These are phyloP conservation scores for Siniperca undulata DNA, from an alignment of 2,797 vertebrate genomes.

Conservation along the genomic window DNA sequence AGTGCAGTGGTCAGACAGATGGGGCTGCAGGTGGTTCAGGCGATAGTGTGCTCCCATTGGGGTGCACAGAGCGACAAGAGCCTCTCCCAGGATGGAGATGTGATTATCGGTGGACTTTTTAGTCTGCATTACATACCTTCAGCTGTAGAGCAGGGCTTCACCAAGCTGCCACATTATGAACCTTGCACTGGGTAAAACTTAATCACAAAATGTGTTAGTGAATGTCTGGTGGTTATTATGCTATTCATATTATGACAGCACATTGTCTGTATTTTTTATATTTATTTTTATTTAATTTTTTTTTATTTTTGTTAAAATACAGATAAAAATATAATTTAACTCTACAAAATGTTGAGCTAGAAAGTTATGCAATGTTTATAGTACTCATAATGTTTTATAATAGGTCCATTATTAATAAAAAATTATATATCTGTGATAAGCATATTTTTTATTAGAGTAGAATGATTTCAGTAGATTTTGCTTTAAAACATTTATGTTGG, in stretches of 20 bases:
- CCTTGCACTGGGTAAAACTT: constrained; percentile 77
- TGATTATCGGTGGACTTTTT: constrained; percentile 82
- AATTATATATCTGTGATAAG: neutral
- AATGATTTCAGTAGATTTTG: neutral
- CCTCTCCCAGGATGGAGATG: constrained; percentile 79
- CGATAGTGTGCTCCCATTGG: constrained; percentile 58
- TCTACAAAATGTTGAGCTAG: neutral
- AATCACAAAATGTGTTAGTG: neutral
- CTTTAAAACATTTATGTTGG: neutral
- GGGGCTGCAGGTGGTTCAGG: constrained; percentile 29
- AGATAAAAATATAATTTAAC: neutral
- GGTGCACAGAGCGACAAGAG: constrained; percentile 44
- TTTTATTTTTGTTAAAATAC: neutral
- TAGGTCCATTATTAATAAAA: neutral
- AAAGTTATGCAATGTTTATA: neutral
- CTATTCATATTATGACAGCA: neutral
- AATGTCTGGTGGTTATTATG: neutral
- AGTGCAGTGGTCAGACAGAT: constrained; percentile 26
- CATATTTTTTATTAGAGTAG: neutral
- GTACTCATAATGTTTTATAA: neutral
- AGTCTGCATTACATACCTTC: constrained; percentile 70
- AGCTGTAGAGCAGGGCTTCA: constrained; percentile 65
- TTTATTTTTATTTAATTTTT: too few relatives aligned
- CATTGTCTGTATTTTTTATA: neutral
- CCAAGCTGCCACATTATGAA: constrained; percentile 47